phyloP scores from a whole-genome alignment of 2,797 vertebrate genomes.

The Eospalax fontanierii region DNA sequence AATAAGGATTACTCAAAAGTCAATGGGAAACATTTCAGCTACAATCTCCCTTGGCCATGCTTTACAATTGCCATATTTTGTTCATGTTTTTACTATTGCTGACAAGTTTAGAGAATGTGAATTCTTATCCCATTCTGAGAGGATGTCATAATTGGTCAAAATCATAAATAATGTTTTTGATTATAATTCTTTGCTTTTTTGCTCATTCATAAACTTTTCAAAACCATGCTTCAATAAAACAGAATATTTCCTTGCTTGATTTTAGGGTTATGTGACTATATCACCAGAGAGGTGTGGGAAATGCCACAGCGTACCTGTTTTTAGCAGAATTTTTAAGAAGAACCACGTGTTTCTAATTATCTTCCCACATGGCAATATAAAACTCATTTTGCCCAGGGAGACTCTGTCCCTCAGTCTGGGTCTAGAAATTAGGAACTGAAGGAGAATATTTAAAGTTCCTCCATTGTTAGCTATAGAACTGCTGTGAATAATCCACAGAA shows the following conservation, averaged over 20 bases:
- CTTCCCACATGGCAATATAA: neutral
- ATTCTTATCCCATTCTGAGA: neutral
- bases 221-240: neutral
- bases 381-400: neutral
- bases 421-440: neutral
- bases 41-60: neutral
- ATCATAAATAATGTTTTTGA: neutral
- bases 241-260: neutral
- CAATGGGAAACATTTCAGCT: neutral
- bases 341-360: neutral
- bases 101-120: constrained; percentile 20
- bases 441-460: neutral
- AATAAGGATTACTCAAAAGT: neutral
- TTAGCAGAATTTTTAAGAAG: neutral
- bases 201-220: neutral
- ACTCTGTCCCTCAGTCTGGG: neutral
- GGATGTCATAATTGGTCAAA: neutral
- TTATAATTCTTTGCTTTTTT: neutral
- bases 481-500: neutral
- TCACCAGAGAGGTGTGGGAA: neutral
- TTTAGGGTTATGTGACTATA: too few species aligned
- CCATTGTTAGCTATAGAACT: neutral
- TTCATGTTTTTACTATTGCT: neutral
- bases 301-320: neutral
- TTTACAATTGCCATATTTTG: neutral